A percentile compares a stretch with the other conserved stretches of the same genome.
phyloP scores from a whole-genome alignment of 1,140 invertebrate species.

The Druon quercuslanigerum region DNA sequence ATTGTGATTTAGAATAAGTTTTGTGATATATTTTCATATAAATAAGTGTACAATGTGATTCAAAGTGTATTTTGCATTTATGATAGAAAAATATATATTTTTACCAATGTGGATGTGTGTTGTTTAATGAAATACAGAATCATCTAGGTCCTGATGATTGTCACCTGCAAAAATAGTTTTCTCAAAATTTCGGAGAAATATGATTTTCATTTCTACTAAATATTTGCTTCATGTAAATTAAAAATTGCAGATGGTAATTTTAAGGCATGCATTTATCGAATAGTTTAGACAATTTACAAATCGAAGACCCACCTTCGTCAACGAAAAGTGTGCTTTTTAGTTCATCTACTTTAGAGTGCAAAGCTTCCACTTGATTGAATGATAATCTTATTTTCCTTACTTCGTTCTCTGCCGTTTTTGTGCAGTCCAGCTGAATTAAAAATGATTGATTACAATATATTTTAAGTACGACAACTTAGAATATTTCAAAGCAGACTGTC shows the following conservation, averaged over 20 bases:
- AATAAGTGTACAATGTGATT: constrained; percentile 19
- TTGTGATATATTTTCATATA: constrained; percentile 34
- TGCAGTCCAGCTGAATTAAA: constrained; percentile 43
- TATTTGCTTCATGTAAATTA: constrained; percentile 4
- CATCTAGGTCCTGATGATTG: constrained; percentile 32
- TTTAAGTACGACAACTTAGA: too few relatives aligned
- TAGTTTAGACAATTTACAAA: not conserved
- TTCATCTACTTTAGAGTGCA: constrained; percentile 45
- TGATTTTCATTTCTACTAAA: too few relatives aligned
- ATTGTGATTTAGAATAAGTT: constrained; percentile 41
- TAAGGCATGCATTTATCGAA: not conserved
- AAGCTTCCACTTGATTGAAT: constrained; percentile 46
- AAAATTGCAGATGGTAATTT: constrained; percentile 28
- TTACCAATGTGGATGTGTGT: constrained; percentile 3
- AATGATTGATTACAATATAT: not conserved
- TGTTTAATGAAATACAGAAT: constrained; percentile 19
- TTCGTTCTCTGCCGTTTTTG: constrained; percentile 42
- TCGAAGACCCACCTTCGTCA: constrained; percentile 31
- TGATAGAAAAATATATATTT: not conserved
- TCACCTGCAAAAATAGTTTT: constrained; percentile 38
- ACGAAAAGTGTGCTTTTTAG: constrained; percentile 41
- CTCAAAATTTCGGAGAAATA: too few relatives aligned
- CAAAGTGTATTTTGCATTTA: not conserved
- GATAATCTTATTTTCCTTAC: constrained; percentile 47
- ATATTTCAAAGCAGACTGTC: too few relatives aligned